Base-by-base conservation (phyloP, 2,888 invertebrate genomes). In the Disparrhopalites patrizii region DNA sequence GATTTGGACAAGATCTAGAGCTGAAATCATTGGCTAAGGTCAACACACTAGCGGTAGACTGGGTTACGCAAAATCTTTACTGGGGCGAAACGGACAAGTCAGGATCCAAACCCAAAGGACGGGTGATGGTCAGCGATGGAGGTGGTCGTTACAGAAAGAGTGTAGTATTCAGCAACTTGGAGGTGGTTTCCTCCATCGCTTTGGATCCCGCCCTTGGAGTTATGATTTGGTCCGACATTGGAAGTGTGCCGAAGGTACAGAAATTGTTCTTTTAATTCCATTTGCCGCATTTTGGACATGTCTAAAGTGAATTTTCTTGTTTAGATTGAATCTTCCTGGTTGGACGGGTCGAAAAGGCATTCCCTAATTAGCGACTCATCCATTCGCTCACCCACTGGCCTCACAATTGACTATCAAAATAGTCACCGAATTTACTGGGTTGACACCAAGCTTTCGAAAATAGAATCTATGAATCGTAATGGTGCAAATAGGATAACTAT, bases 201-300 rank as follows among this genome's bases (percentile, higher is more conserved):
- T 85, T 96, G 0, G 93, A 96, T 81, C 92, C 93, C 0, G 87
- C 90, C 74, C 79, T 86, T 68, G 95, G 96, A 1, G 75, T 80
- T 65, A 87, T 97, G 85, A 93, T 90, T 80, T 99, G 97, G 95
- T 86, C 94, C 0, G 96, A 98, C 79, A 89, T 91, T 0, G 94
- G 96, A 4, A 87, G 88, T 0, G 87, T 87, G 2, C 92, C 94
- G 0, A 97, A 95, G 80, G 67, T 51, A n/a, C n/a, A n/a, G n/a
- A n/a, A n/a, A n/a, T n/a, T n/a, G n/a, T n/a, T n/a, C n/a, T 31
- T 15, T 58, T 40, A 52, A 15, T 27, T 52, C 7, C n/a, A 52
- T 23, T 30, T 28, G 25, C 13, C n/a, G 52, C 15, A 27, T 51
- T n/a, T n/a, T n/a, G n/a, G 10, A 20, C 13, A 10, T 43, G 5